Conservation (phyloP, 2,797 vertebrate genomes). For the Sebastes itinus region DNA sequence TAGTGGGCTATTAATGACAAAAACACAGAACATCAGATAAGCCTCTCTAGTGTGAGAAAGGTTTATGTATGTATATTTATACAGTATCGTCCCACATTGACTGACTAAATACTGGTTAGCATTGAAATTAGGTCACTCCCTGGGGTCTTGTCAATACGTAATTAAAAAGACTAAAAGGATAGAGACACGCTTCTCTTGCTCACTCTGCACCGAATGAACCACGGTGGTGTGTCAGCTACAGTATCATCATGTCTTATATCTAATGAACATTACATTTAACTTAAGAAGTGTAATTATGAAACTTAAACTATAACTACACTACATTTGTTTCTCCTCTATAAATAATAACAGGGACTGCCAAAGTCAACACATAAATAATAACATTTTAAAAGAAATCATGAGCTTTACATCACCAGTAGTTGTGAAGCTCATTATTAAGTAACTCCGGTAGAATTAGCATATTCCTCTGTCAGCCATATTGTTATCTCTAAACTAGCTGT, state of each 20-base stretch:
- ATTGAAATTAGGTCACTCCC: slow-evolving; percentile 64
- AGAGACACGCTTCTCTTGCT: not conserved
- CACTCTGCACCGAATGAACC: not conserved
- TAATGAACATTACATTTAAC: not conserved
- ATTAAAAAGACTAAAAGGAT: slow-evolving; percentile 72
- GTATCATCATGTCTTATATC: not conserved
- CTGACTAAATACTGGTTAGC: slow-evolving; percentile 28
- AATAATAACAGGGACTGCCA: too few relatives aligned
- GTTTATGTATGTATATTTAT: not conserved
- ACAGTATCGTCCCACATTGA: slow-evolving; percentile 16
- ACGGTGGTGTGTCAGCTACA: not conserved
- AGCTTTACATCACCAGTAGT: not conserved
- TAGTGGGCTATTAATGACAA: not conserved
- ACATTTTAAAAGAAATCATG: not conserved
- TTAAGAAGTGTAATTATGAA: not conserved
- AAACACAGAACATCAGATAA: not conserved
- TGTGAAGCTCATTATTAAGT: not conserved
- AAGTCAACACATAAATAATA: too few relatives aligned
- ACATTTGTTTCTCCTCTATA: too few relatives aligned
- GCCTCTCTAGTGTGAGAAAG: not conserved
- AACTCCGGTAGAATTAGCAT: not conserved
- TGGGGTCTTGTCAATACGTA: slow-evolving; percentile 71
- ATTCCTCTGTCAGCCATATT: not conserved
- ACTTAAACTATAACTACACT: not conserved
- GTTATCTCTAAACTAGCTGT: slow-evolving; percentile 5